These are phyloP conservation scores for Magallana angulata DNA, from an alignment of 1,140 invertebrate species.

Conservation along the genomic window DNA sequence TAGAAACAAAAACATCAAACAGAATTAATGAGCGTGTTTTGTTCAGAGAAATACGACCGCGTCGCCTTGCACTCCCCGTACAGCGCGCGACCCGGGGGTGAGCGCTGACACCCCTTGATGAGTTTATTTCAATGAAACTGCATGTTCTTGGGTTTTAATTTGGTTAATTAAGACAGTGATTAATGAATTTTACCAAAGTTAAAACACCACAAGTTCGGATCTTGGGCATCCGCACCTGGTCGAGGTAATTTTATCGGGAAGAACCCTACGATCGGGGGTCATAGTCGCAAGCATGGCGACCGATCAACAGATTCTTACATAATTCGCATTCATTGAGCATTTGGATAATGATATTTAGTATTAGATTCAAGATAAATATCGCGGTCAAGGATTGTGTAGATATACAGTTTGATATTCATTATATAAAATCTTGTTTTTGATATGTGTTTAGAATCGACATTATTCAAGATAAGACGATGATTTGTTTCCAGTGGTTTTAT, in stretches of 20 bases:
- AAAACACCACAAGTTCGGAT: background rate
- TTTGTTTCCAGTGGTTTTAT: too few relatives aligned
- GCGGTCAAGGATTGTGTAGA: background rate
- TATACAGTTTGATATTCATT: background rate
- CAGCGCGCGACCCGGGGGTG: background rate
- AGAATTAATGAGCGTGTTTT: conserved; percentile 23
- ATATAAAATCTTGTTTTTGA: too few relatives aligned
- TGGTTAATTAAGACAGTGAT: conserved; percentile 31
- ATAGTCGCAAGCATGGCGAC: background rate
- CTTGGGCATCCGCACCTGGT: conserved; percentile 14
- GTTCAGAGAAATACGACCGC: background rate
- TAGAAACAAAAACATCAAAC: conserved; percentile 4
- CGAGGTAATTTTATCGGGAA: background rate
- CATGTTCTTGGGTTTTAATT: conserved; percentile 21
- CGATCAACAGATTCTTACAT: conserved; percentile 23
- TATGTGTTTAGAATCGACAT: too few relatives aligned
- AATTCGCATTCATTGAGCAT: conserved; percentile 16
- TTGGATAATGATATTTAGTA: conserved; percentile 24
- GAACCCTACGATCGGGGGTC: background rate
- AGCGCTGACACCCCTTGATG: background rate
- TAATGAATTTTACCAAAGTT: background rate
- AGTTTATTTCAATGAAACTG: conserved; percentile 7
- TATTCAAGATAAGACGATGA: too few relatives aligned
- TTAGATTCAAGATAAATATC: background rate
- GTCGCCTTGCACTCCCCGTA: background rate